phyloP scores from a whole-genome alignment of 1,140 invertebrate genomes.

The Heliothis virescens region DNA sequence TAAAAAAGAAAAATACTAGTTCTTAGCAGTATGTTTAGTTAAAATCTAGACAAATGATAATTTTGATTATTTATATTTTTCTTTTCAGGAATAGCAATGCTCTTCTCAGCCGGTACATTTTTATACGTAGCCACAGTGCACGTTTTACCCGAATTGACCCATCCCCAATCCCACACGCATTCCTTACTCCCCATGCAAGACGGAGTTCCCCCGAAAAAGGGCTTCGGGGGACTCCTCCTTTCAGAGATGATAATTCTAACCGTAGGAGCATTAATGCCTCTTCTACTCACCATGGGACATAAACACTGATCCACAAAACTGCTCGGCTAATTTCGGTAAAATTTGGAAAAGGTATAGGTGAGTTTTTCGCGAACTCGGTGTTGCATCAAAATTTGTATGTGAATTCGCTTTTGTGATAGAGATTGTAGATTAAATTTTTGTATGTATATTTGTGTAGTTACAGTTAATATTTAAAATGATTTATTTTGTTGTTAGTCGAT shows the following conservation, averaged over 20 bases:
- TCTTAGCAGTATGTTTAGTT: too few relatives aligned
- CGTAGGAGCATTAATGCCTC: conserved; percentile 93
- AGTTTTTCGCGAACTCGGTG: background rate
- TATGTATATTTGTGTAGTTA: too few relatives aligned
- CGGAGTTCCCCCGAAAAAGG: conserved; percentile 79
- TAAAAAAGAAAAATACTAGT: too few relatives aligned
- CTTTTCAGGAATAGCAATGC: conserved; percentile 95
- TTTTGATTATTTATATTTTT: conserved; percentile 18
- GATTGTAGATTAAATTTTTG: background rate
- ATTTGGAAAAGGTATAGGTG: background rate
- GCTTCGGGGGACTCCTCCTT: conserved; percentile 88
- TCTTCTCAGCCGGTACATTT: conserved; percentile 99
- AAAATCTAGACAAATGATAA: background rate
- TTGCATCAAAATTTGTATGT: background rate
- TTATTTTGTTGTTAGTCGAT: background rate
- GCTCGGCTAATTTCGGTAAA: background rate
- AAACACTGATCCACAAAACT: conserved; percentile 90
- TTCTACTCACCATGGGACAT: conserved; percentile 96
- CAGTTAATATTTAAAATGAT: background rate
- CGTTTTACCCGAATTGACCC: conserved; percentile 97
- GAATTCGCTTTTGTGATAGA: background rate
- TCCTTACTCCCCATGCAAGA: conserved; percentile 75
- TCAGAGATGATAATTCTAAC: conserved; percentile 94
- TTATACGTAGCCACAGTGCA: conserved; percentile 99
- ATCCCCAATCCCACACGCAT: conserved; percentile 80